phyloP scores from a whole-genome alignment of 2,113 vertebrate genomes.

The Circaetus cinerascens region DNA sequence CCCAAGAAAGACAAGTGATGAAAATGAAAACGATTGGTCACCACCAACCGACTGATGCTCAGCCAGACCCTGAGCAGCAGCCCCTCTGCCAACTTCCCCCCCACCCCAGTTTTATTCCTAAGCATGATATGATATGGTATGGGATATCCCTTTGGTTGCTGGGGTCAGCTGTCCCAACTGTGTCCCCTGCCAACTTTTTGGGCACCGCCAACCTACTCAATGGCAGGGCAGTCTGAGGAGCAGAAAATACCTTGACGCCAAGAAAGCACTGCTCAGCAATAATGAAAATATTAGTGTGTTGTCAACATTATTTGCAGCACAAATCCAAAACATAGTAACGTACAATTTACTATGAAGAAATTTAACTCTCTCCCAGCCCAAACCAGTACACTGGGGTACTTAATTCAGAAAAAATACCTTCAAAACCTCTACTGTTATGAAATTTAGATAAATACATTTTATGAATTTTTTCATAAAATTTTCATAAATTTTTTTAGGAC shows the following conservation, averaged over 20 bases:
- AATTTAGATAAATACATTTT: not conserved
- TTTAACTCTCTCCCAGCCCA: not conserved
- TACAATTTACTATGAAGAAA: not conserved
- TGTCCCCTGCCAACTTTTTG: not conserved
- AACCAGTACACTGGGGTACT: not conserved
- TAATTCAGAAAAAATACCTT: not conserved
- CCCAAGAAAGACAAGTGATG: not conserved
- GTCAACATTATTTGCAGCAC: not conserved
- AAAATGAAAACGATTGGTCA: not conserved
- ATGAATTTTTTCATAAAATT: no score
- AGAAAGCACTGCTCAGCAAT: not conserved
- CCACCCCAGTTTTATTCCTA: not conserved
- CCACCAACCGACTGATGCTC: not conserved
- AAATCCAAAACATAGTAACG: not conserved
- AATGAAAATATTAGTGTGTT: not conserved
- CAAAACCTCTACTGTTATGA: not conserved
- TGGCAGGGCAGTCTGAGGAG: not conserved
- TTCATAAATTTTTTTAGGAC: not conserved
- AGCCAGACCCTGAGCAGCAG: not conserved
- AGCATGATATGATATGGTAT: not conserved
- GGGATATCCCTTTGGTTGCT: not conserved
- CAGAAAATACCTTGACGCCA: rapidly evolving
- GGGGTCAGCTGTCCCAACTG: not conserved
- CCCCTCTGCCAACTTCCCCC: not conserved
- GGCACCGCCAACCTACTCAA: not conserved